A percentile compares a stretch with the other conserved stretches of the same genome.
Conservation (phyloP, 2,888 invertebrate species). For the Masnerella sp. region DNA sequence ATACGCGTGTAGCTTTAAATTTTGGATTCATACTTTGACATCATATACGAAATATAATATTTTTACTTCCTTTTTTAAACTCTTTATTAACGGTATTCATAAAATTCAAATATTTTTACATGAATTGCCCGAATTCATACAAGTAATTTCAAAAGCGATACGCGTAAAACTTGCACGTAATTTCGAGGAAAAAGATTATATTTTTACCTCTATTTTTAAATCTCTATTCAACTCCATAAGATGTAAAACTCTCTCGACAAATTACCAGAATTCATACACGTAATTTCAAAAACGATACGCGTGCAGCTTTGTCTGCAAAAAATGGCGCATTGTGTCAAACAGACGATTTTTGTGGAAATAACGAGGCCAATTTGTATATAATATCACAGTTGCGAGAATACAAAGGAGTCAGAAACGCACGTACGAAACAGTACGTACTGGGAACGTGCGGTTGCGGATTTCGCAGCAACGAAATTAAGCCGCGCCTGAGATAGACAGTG, state of each 20-base stretch:
- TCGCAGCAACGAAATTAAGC: slow-evolving; percentile 48
- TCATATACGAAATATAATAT: too few species aligned
- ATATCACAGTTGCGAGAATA: slow-evolving; percentile 27
- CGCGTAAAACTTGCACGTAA: background rate
- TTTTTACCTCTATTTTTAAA: too few species aligned
- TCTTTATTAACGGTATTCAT: background rate
- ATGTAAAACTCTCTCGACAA: too few species aligned
- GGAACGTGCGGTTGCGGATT: slow-evolving; percentile 44
- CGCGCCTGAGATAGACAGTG: slow-evolving; percentile 54
- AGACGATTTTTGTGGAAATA: slow-evolving; percentile 34
- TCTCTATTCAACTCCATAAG: too few species aligned
- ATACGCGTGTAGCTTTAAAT: too few species aligned
- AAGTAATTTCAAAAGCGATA: background rate
- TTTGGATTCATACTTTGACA: too few species aligned
- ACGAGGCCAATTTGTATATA: slow-evolving; percentile 32
- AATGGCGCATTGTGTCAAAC: too few species aligned
- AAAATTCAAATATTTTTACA: too few species aligned
- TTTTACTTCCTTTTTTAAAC: too few species aligned
- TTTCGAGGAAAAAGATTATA: too few species aligned
- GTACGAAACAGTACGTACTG: slow-evolving; percentile 30
- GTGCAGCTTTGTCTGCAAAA: background rate
- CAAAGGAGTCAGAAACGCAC: slow-evolving; percentile 42
- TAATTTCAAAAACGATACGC: slow-evolving; percentile 1
- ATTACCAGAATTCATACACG: background rate
- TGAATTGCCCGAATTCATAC: too few species aligned